A percentile compares a stretch with the other conserved stretches of the same genome.
Conservation (phyloP, 2,888 invertebrate species). For the Anthrax anthrax region DNA sequence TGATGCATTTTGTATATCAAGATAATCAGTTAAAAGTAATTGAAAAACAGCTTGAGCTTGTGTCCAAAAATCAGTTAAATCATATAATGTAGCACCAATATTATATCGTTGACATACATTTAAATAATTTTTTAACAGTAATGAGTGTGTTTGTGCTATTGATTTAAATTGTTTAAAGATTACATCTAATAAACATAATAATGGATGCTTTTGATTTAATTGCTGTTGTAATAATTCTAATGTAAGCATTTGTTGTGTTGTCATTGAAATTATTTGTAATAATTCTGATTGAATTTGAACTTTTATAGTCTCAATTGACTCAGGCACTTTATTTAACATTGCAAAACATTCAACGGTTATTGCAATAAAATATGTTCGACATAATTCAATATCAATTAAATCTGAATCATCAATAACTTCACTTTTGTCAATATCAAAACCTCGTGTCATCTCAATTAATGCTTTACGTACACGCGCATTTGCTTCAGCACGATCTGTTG, state of each 20-base stretch:
- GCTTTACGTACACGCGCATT: conserved; percentile 39
- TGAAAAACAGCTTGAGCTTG: conserved; percentile 79
- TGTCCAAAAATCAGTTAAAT: conserved; percentile 72
- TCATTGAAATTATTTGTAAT: conserved; percentile 60
- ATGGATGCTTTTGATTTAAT: conserved; percentile 26
- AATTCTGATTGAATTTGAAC: conserved; percentile 71
- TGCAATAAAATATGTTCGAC: conserved; percentile 57
- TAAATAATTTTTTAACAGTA: conserved; percentile 49
- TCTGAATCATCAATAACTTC: conserved; percentile 45
- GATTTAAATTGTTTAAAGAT: conserved; percentile 71
- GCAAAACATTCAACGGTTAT: conserved; percentile 75
- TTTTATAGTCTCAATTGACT: conserved; percentile 72
- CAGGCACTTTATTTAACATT: conserved; percentile 67
- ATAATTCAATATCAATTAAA: conserved; percentile 43
- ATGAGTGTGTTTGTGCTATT: conserved; percentile 60
- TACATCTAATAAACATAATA: conserved; percentile 52
- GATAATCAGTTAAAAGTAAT: conserved; percentile 68
- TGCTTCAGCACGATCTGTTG: conserved; percentile 40
- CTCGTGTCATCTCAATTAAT: conserved; percentile 38
- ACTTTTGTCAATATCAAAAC: conserved; percentile 29
- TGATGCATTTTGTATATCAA: conserved; percentile 66
- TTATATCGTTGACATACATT: conserved; percentile 47
- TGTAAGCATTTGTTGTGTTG: conserved; percentile 59
- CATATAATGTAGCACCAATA: conserved; percentile 37
- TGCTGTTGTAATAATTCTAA: conserved; percentile 30